Conservation (phyloP, 2,888 invertebrate genomes). For the Schrankia costaestrigalis region DNA sequence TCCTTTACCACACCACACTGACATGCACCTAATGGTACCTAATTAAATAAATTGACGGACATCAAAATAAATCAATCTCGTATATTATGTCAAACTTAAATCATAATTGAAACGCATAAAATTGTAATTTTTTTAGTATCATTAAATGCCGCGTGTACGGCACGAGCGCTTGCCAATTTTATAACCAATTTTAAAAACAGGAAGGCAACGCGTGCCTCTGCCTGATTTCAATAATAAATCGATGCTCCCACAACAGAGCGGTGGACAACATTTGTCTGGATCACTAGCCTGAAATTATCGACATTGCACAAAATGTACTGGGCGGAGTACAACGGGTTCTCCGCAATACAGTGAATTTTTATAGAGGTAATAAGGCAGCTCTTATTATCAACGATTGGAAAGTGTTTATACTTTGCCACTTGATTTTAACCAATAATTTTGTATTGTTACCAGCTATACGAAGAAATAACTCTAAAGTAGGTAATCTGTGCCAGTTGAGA, state of each 20-base stretch:
- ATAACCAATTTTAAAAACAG: conserved; percentile 70
- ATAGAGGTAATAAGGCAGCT: conserved; percentile 55
- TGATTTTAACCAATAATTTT: conserved; percentile 29
- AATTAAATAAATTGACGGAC: too few relatives aligned
- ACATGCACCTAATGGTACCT: too few relatives aligned
- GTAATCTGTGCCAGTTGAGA: too few relatives aligned
- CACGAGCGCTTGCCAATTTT: conserved; percentile 75
- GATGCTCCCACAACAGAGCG: conserved; percentile 62
- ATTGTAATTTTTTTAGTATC: conserved; percentile 58
- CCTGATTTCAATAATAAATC: conserved; percentile 78
- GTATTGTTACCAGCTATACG: conserved; percentile 41
- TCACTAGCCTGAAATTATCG: conserved; percentile 71
- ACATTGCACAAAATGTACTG: conserved; percentile 60
- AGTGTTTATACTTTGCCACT: conserved; percentile 56
- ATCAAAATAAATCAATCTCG: conserved; percentile 43
- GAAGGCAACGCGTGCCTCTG: conserved; percentile 65
- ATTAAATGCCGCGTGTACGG: conserved; percentile 60
- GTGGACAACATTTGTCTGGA: conserved; percentile 55
- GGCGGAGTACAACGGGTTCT: conserved; percentile 70
- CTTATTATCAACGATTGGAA: conserved; percentile 41
- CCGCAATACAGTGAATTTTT: conserved; percentile 53
- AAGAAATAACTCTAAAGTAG: too few relatives aligned
- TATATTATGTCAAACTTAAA: conserved; percentile 54
- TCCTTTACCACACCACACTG: too few relatives aligned
- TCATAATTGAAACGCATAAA: conserved; percentile 67